Conservation (phyloP, 2,797 vertebrate genomes). For the Ispidina picta region DNA sequence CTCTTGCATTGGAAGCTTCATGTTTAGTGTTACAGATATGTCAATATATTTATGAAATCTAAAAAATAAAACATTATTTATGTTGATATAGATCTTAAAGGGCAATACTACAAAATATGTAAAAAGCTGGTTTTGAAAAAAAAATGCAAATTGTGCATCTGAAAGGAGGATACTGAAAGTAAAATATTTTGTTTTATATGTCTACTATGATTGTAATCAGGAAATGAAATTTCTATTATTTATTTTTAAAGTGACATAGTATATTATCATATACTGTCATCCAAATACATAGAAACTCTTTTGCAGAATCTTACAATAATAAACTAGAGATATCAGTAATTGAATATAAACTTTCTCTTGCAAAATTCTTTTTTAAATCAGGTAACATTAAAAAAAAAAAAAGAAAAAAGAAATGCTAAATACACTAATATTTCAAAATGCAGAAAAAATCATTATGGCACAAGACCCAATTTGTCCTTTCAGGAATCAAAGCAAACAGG, state of each 20-base stretch:
- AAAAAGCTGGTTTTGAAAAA: constrained; percentile 19
- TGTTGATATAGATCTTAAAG: constrained; percentile 31
- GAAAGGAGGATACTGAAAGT: constrained; percentile 37
- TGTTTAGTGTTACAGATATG: constrained; percentile 68
- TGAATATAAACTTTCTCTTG: constrained; percentile 58
- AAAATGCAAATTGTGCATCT: constrained; percentile 49
- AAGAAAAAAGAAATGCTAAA: constrained; percentile 42
- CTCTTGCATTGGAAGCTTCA: constrained; percentile 67
- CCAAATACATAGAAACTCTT: constrained; percentile 39
- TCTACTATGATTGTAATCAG: constrained; percentile 8
- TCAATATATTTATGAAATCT: constrained; percentile 51
- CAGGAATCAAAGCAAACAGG: background rate
- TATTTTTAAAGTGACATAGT: constrained; percentile 33
- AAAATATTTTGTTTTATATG: constrained; percentile 40
- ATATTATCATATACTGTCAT: constrained; percentile 60
- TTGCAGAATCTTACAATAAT: constrained; percentile 22
- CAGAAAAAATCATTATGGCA: background rate
- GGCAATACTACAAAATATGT: constrained; percentile 18
- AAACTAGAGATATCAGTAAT: constrained; percentile 18
- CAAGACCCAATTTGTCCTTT: constrained; percentile 33
- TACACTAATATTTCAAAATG: constrained; percentile 24
- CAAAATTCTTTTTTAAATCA: constrained; percentile 61
- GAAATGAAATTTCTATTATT: constrained; percentile 37
- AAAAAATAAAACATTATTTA: constrained; percentile 53
- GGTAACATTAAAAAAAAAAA: constrained; percentile 14